Evolutionary conservation across 2,888 invertebrate genomes (phyloP), one percentile per base, ranked within the genome.

Genomic region (Griposia aprilina): DNA sequence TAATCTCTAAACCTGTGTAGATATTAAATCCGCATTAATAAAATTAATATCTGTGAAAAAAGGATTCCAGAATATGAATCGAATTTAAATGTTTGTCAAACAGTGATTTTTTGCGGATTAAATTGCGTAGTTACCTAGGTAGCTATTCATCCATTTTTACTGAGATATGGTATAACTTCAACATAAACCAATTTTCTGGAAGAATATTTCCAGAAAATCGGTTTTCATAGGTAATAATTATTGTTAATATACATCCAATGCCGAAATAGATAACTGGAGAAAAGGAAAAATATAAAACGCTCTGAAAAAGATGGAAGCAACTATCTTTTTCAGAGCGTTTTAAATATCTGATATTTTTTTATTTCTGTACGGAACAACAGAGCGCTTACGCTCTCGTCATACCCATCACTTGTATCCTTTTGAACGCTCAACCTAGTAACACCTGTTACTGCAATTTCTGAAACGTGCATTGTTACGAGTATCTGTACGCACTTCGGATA

Each of bases 361-460:
- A 36, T 50, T 50, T 75, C 13, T 60, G n/a, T 30, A 50, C 30
- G 5, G 15, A 57, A 78, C 45, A 20, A 55, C 48, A 67, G 41
- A 60, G 15, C 15, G n/a, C 13, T n/a, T 45, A 50, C 10, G 17
- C 23, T 26, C 67, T 26, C 23, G 41, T 57, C 20, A 77, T 62
- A 11, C 72, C 30, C 59, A 48, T 41, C 62, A 74, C 36, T 59
- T 70, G 20, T 70, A 48, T 82, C 30, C 20, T 45, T 70, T 79
- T 62, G 67, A 72, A 83, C 60, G 60, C 59, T 41, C 41, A 50
- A 20, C 15, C 41, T 13, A 74, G 57, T 36, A 68, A 59, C 59
- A 81, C 65, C 52, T 78, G 81, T 76, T 71, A 78, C 67, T 68
- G 65, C 45, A 50, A 71, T 72, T 74, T 55, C 76, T 82, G 66